A percentile compares a stretch with the other conserved stretches of the same genome.
Evolutionary conservation across 2,113 vertebrate species (phyloP).

Genomic region (Peromyscus maniculatus): DNA sequence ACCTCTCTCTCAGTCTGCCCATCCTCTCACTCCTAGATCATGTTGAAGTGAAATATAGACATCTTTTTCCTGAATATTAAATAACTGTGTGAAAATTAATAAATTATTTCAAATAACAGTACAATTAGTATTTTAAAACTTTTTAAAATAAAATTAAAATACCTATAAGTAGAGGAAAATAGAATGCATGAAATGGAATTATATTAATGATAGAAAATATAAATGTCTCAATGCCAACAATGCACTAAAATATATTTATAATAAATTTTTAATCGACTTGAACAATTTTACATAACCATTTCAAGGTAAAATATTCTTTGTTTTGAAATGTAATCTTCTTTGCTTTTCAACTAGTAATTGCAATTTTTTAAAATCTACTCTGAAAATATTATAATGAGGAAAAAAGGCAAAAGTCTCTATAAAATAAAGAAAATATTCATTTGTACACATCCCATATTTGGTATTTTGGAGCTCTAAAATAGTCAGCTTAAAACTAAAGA

Average conservation of each 20-base stretch:
- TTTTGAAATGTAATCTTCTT: not conserved
- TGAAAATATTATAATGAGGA: not conserved
- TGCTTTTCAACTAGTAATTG: not conserved
- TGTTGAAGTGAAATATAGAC: not conserved
- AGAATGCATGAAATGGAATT: not conserved
- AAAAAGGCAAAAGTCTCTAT: not conserved
- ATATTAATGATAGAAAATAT: not conserved
- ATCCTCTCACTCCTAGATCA: not conserved
- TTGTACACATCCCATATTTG: not conserved
- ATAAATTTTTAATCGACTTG: not conserved
- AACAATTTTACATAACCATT: not conserved
- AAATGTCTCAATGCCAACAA: not conserved
- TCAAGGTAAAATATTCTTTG: not conserved
- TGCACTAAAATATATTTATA: not conserved
- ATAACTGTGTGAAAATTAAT: not conserved
- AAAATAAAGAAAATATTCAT: not conserved
- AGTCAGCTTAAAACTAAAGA: not conserved
- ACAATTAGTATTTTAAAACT: not conserved
- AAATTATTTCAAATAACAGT: not conserved
- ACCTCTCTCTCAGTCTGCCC: rapidly evolving
- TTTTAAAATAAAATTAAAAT: not conserved
- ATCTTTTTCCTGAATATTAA: not conserved
- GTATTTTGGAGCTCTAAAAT: not conserved
- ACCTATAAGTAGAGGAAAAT: not conserved
- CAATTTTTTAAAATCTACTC: not conserved